These are phyloP conservation scores for Azemiops feae DNA, from an alignment of 2,113 vertebrate genomes.

Conservation along the genomic window DNA sequence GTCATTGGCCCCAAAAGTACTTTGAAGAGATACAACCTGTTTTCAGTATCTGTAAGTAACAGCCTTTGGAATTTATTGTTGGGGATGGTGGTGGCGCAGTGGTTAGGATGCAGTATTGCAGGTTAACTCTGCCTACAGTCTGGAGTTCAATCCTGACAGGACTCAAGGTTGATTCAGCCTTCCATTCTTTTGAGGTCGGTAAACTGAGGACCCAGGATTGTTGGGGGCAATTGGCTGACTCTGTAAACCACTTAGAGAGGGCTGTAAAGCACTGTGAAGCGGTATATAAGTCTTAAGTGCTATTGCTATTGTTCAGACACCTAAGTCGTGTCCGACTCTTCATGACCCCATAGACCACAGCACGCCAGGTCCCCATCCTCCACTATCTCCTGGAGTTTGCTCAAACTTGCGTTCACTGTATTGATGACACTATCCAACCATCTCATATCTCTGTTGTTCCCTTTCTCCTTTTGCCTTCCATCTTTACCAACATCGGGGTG, in stretches of 20 bases:
- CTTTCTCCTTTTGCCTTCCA: background rate
- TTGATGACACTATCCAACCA: background rate
- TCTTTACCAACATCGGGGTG: background rate
- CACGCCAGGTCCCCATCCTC: background rate
- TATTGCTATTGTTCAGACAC: too few relatives aligned
- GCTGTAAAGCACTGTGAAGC: too few relatives aligned
- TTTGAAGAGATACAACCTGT: constrained; percentile 90
- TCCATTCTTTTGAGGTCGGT: background rate
- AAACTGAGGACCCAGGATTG: background rate
- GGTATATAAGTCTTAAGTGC: too few relatives aligned
- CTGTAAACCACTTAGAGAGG: background rate
- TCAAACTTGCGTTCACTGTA: too few relatives aligned
- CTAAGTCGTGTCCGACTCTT: background rate
- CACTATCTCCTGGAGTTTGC: background rate
- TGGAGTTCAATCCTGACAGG: background rate
- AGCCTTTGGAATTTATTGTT: background rate
- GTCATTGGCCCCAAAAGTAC: constrained; percentile 90
- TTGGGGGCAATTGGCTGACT: background rate
- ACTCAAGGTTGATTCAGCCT: background rate
- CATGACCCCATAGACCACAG: background rate
- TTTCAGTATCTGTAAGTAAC: constrained; percentile 91
- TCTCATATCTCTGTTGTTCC: too few relatives aligned
- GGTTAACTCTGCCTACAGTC: background rate
- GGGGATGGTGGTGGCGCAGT: background rate
- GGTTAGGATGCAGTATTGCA: background rate